Conservation (phyloP, 1,140 invertebrate genomes). For the Scaptomyza graminum region DNA sequence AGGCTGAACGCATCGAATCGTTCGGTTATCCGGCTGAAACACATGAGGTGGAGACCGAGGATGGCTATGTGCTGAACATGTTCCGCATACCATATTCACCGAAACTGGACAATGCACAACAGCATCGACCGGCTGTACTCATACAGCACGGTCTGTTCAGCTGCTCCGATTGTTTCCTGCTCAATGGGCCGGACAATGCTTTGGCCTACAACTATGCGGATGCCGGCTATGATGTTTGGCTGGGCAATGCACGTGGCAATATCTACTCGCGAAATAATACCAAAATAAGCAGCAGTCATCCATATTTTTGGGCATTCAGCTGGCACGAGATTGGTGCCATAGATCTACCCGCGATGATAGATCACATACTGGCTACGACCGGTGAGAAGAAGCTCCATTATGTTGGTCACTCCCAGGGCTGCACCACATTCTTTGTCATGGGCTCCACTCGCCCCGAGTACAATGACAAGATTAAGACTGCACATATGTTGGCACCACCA, state of each 20-base stretch:
- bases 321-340: constrained; percentile 89
- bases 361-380: constrained; percentile 87
- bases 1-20: constrained; percentile 70
- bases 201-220: constrained; percentile 86
- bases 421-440: constrained; percentile 86
- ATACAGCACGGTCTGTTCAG: constrained; percentile 92
- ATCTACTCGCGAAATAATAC: constrained; percentile 87
- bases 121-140: constrained; percentile 84
- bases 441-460: constrained; percentile 85
- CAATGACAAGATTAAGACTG: constrained; percentile 85
- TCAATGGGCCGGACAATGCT: constrained; percentile 87
- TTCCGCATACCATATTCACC: constrained; percentile 84
- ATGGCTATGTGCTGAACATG: constrained; percentile 85
- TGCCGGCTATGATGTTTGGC: constrained; percentile 89
- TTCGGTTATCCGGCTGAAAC: constrained; percentile 86
- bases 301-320: constrained; percentile 86
- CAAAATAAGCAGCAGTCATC: constrained; percentile 85
- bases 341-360: constrained; percentile 89
- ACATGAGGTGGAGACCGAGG: constrained; percentile 84
- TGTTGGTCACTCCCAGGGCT: constrained; percentile 87
- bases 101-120: constrained; percentile 60
- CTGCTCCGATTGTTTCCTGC: constrained; percentile 90
- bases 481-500: constrained; percentile 86
- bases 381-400: constrained; percentile 85
- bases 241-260: constrained; percentile 87